Base-by-base conservation (phyloP, 2,888 invertebrate species). In the Agriopis marginaria region DNA sequence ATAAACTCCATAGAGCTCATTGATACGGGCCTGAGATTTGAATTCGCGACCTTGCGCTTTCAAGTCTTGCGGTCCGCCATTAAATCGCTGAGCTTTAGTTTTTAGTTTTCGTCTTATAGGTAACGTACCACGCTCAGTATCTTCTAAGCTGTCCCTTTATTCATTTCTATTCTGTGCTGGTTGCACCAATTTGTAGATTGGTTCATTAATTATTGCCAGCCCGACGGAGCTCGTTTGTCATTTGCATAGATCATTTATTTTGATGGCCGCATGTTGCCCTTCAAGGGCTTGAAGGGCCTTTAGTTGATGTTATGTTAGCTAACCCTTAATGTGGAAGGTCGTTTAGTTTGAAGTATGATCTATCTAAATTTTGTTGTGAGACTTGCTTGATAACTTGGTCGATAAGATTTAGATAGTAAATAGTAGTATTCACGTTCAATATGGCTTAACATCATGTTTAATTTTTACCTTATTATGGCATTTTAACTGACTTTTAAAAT, bases 131-230 rank as follows among this genome's bases (percentile, higher is more conserved):
- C 7, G 39, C 42, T 49, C 11, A 56, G n/a, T 17, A 55, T 54
- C 44, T 53, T 39, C 45, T 45, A 32, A 58, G 47, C 39, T 54
- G 54, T 10, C 9, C 53, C 17, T n/a, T 42, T n/a, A n/a, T 12
- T 12, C 40, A 39, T 66, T 23, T 67, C 11, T 65, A 53, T 58
- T 71, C 53, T 44, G 42, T 54, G 63, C 40, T 59, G 59, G 70
- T 66, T 73, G 70, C 75, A 75, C 63, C 76, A 75, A 76, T 75
- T 73, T 73, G 72, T 60, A 59, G 68, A 76, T 76, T 76, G 76
- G 71, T 72, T 69, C 72, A 73, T 75, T 73, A 67, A 68, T 72
- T 72, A 67, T 75, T 68, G 59, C 67, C 51, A 67, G 53, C 54
- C 69, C 66, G 66, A 65, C 63, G 49, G 61, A 64, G 63, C 63